Evolutionary conservation across 2,797 vertebrate genomes (phyloP).

Genomic region (Rhinophrynus dorsalis): DNA sequence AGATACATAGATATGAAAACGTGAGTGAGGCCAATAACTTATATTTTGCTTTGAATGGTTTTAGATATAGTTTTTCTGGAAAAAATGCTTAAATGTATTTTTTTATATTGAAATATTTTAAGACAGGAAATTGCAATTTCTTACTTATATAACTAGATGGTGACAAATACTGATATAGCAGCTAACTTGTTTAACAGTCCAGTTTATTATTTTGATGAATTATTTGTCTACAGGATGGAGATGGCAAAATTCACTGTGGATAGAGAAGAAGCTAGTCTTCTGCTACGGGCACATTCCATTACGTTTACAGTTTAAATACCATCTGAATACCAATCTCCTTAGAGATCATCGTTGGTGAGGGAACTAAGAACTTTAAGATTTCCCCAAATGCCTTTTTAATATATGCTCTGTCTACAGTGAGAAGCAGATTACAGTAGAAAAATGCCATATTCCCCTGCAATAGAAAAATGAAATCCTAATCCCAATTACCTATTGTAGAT

Average conservation of each 20-base stretch:
- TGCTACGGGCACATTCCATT: conserved; percentile 16
- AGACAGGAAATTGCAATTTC: no score
- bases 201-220: conserved; percentile 23
- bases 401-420: conserved; percentile 34
- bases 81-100: no score
- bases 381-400: conserved; percentile 45
- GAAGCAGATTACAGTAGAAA: conserved; percentile 41
- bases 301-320: conserved; percentile 30
- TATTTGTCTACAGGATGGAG: not conserved
- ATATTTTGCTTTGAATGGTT: no score
- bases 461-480: conserved; percentile 51
- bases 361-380: conserved; percentile 37
- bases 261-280: not conserved
- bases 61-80: no score
- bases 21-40: no score
- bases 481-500: conserved; percentile 48
- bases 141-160: not conserved
- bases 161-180: not conserved
- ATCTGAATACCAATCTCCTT: conserved; percentile 42
- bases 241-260: not conserved
- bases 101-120: no score
- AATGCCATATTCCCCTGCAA: conserved; percentile 37
- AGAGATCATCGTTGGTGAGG: conserved; percentile 29
- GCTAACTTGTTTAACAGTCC: not conserved
- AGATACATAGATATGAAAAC: no score